phyloP scores from a whole-genome alignment of 2,888 invertebrate species.

The Epistrophe eligans region DNA sequence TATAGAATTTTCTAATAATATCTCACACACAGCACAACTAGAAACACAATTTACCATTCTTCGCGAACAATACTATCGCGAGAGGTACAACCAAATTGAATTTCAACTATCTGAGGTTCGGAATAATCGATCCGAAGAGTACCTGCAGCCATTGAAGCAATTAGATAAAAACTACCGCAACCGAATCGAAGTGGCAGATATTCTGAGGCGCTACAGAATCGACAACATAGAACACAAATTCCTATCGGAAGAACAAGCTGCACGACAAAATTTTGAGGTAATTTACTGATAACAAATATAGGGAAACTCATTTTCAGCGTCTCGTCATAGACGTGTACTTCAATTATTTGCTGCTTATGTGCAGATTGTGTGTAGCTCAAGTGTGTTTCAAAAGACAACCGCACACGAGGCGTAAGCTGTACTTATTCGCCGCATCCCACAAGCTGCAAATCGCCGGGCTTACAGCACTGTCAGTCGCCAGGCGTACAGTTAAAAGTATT shows the following conservation, averaged over 20 bases:
- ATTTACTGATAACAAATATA: not conserved
- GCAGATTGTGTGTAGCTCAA: too few relatives aligned
- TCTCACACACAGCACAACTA: slow-evolving; percentile 87
- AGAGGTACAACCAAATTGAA: slow-evolving; percentile 92
- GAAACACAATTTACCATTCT: slow-evolving; percentile 94
- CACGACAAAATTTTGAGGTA: slow-evolving; percentile 94
- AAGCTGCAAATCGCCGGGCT: too few relatives aligned
- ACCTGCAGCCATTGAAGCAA: slow-evolving; percentile 92
- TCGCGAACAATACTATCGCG: slow-evolving; percentile 94
- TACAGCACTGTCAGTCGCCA: too few relatives aligned
- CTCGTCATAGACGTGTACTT: too few relatives aligned
- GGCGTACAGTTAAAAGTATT: too few relatives aligned
- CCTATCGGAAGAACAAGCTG: slow-evolving; percentile 94
- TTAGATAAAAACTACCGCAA: slow-evolving; percentile 94
- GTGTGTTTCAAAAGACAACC: too few relatives aligned
- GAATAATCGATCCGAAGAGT: slow-evolving; percentile 94
- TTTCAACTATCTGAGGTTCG: slow-evolving; percentile 93
- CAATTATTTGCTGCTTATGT: too few relatives aligned
- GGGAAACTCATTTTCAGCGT: too few relatives aligned
- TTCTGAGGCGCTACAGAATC: slow-evolving; percentile 90
- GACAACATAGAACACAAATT: slow-evolving; percentile 94
- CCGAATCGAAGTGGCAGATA: slow-evolving; percentile 95
- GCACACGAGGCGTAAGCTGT: too few relatives aligned
- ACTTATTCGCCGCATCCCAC: too few relatives aligned
- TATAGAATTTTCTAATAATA: not conserved